Conservation (phyloP, 2,888 invertebrate species). For the Xylophagus ater region DNA sequence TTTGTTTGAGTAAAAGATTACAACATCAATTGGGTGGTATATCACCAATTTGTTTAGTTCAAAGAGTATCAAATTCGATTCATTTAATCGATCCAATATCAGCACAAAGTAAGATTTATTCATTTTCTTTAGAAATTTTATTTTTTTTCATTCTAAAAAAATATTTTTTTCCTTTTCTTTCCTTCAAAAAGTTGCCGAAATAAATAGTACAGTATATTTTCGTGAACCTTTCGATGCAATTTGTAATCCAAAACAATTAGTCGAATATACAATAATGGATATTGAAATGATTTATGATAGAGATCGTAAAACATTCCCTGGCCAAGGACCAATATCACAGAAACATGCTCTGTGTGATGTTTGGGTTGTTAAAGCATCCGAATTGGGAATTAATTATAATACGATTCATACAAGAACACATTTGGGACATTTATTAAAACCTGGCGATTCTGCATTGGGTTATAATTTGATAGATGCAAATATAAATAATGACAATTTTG, state of each 20-base stretch:
- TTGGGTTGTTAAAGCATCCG: slow-evolving; percentile 83
- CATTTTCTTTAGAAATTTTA: slow-evolving; percentile 8
- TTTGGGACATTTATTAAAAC: slow-evolving; percentile 82
- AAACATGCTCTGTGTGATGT: slow-evolving; percentile 86
- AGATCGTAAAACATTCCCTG: slow-evolving; percentile 69
- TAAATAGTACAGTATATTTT: slow-evolving; percentile 72
- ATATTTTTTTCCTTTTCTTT: slow-evolving; percentile 5
- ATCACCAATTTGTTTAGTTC: slow-evolving; percentile 75
- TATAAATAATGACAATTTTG: slow-evolving; percentile 80
- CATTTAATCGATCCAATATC: slow-evolving; percentile 87
- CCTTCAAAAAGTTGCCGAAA: slow-evolving; percentile 60
- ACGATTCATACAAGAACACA: slow-evolving; percentile 84
- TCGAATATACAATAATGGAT: slow-evolving; percentile 91
- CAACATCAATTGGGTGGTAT: slow-evolving; percentile 81
- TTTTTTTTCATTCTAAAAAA: neutral
- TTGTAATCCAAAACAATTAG: slow-evolving; percentile 81
- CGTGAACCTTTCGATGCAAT: slow-evolving; percentile 76
- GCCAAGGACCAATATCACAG: slow-evolving; percentile 75
- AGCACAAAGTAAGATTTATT: slow-evolving; percentile 56
- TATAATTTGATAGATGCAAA: slow-evolving; percentile 84
- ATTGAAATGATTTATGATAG: slow-evolving; percentile 53
- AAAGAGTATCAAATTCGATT: slow-evolving; percentile 78
- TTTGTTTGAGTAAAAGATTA: slow-evolving; percentile 78
- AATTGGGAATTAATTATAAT: slow-evolving; percentile 70
- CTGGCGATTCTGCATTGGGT: slow-evolving; percentile 89